phyloP scores from a whole-genome alignment of 2,888 invertebrate genomes.

The Lathronympha strigana region DNA sequence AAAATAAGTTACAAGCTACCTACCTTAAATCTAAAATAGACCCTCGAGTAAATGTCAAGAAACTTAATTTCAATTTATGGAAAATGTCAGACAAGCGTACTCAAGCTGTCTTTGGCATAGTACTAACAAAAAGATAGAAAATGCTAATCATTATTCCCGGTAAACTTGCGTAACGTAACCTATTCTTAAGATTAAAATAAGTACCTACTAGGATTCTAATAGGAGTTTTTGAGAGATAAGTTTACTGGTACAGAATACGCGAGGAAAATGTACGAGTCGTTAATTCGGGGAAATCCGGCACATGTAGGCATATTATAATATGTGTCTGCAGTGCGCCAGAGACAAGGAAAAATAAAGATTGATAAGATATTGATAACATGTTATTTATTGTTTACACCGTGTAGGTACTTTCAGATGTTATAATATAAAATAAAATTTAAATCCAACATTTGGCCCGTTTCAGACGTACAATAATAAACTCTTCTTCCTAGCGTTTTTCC shows the following conservation, averaged over 20 bases:
- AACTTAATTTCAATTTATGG: too few relatives aligned
- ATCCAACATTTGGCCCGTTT: too few relatives aligned
- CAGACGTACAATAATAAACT: too few relatives aligned
- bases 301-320: background rate
- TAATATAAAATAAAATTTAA: too few relatives aligned
- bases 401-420: too few relatives aligned
- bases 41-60: too few relatives aligned
- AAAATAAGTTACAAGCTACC: too few relatives aligned
- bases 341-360: background rate
- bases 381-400: background rate
- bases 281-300: constrained; percentile 36
- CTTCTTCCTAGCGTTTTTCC: too few relatives aligned
- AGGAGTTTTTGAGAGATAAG: background rate
- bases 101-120: too few relatives aligned
- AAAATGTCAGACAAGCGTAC: too few relatives aligned
- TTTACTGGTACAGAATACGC: constrained; percentile 14
- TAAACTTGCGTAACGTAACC: background rate
- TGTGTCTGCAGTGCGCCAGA: background rate
- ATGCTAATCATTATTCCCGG: background rate
- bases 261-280: constrained; percentile 23
- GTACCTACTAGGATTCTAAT: too few relatives aligned
- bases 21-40: too few relatives aligned
- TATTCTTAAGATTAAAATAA: background rate
- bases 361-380: background rate
- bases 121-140: background rate